Conservation (phyloP, 2,888 invertebrate species). For the Strigamia transsilvanica region DNA sequence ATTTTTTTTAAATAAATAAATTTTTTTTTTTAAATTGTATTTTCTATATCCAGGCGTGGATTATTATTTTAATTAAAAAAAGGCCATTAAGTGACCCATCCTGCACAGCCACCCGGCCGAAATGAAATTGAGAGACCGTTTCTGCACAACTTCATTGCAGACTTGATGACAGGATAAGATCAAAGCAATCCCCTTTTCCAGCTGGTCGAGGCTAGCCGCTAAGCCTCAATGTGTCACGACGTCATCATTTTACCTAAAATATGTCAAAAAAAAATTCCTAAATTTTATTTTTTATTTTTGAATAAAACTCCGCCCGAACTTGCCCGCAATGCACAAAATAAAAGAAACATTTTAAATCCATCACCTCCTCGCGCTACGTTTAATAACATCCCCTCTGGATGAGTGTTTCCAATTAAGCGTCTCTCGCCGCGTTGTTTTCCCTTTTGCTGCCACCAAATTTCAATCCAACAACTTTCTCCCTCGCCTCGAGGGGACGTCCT, state of each 20-base stretch:
- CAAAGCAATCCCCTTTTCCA: slow-evolving; percentile 7
- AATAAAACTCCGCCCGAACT: slow-evolving; percentile 11
- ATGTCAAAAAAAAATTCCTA: not conserved
- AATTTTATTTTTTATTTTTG: not conserved
- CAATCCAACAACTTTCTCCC: slow-evolving; percentile 33
- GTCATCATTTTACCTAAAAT: not conserved
- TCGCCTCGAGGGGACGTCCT: slow-evolving; percentile 44
- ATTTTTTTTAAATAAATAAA: not conserved
- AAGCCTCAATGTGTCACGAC: slow-evolving; percentile 15
- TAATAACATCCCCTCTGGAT: slow-evolving; percentile 40
- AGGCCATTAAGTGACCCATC: not conserved
- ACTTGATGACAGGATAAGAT: slow-evolving; percentile 39
- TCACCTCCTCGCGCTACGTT: slow-evolving; percentile 18
- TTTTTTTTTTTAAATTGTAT: too few relatives aligned
- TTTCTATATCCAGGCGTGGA: too few relatives aligned
- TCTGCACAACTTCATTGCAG: slow-evolving; percentile 35
- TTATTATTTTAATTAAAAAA: not conserved
- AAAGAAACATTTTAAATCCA: not conserved
- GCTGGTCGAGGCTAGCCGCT: slow-evolving; percentile 7
- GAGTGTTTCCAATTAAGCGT: slow-evolving; percentile 36
- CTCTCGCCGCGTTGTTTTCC: slow-evolving; percentile 27
- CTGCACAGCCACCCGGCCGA: too few relatives aligned
- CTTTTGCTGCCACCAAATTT: slow-evolving; percentile 35
- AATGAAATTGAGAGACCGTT: not conserved
- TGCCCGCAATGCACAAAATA: not conserved